Evolutionary conservation across 2,888 invertebrate species (phyloP), one percentile per base, ranked within the genome.

Genomic region (Mamestra brassicae): DNA sequence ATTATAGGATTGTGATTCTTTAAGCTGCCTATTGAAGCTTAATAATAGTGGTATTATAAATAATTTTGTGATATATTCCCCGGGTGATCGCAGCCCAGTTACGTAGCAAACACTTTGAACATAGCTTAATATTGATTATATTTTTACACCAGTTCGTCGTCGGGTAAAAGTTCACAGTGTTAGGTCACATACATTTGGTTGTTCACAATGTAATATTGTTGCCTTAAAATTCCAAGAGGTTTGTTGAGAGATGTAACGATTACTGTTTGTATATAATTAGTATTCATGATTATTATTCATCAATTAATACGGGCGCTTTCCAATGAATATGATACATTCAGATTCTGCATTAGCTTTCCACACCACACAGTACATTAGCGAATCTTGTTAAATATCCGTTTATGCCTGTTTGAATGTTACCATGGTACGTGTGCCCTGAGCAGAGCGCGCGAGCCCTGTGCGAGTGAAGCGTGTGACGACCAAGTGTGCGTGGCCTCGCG

Each of bases 21-120:
- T 86, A 83, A 86, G 91, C 89, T 90, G 89, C 88, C 89, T 90
- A 88, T 87, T 88, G 81, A 89, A 88, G 87, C 89, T 81, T 88
- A 88, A 74, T 84, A 77, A 78, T 85, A 86, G 84, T 78, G 76
- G 82, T 82, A 82, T 76, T 85, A 81, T 76, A 74, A 77, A 76
- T 78, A 70, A 76, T 80, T 74, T 71, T 79, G 82, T 81, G 81
- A 84, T 76, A 75, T 71, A 78, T 80, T 76, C 68, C 57, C 77
- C 76, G 76, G 76, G 77, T 73, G 74, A 78, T 65, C 54, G 71
- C 72, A 63, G 45, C 75, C 26, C 52, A 54, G 15, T 58, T 57
- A 45, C 64, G 57, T 61, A 50, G 80, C 58, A 69, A 71, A 57
- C 58, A 42, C 52, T 77, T 61, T 66, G 66, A 60, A 52, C 34